Evolutionary conservation across 2,888 invertebrate species (phyloP).

Genomic region (Acanthosoma haemorrhoidale): DNA sequence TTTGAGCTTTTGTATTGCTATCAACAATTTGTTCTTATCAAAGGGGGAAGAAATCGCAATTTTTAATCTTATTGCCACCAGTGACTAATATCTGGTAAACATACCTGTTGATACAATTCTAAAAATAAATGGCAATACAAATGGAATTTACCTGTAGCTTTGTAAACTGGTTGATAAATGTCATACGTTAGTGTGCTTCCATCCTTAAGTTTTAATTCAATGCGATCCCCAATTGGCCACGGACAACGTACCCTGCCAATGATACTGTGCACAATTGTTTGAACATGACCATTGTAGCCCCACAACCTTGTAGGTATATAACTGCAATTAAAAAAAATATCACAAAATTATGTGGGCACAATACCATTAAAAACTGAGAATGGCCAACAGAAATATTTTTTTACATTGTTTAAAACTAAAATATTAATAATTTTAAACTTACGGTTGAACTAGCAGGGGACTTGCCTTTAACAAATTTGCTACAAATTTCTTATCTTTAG

Average conservation of each 20-base stretch:
- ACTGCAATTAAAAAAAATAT: conserved; percentile 51
- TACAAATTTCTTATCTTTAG: conserved; percentile 69
- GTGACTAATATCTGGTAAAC: no score
- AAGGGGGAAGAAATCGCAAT: no score
- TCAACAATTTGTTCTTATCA: no score
- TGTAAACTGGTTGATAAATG: conserved; percentile 67
- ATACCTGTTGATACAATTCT: no score
- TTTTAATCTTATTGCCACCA: no score
- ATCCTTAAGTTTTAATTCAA: conserved; percentile 69
- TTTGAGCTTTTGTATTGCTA: no score
- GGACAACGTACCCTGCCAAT: conserved; percentile 82
- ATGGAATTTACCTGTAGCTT: conserved; percentile 31
- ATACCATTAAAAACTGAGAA: not conserved
- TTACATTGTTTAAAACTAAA: not conserved
- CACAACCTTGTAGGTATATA: conserved; percentile 84
- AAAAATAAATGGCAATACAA: no score
- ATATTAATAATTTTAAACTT: conserved; percentile 51
- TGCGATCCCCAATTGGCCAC: conserved; percentile 78
- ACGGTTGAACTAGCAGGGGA: conserved; percentile 75
- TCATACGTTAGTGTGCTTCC: conserved; percentile 89
- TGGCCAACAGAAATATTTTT: no score
- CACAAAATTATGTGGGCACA: not conserved
- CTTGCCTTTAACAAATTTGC: conserved; percentile 73
- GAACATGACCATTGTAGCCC: conserved; percentile 94
- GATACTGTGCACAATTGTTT: conserved; percentile 85